phyloP scores from a whole-genome alignment of 2,113 vertebrate species.

The Gavia stellata region DNA sequence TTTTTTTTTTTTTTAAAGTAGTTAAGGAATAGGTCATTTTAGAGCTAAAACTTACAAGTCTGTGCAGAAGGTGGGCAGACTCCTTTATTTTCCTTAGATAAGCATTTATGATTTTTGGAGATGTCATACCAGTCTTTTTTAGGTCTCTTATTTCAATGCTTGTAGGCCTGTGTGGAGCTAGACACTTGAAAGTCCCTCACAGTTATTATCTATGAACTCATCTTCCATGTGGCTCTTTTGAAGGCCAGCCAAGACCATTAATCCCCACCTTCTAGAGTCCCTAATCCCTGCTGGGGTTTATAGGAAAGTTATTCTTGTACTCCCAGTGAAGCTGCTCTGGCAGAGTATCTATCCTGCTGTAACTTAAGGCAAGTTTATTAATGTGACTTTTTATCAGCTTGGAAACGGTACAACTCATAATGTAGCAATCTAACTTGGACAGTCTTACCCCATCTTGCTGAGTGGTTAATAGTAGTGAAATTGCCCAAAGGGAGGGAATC shows the following conservation, averaged over 20 bases:
- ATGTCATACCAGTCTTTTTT: neutral
- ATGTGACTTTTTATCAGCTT: conserved; percentile 29
- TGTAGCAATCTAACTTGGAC: neutral
- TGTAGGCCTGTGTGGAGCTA: neutral
- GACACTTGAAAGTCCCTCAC: neutral
- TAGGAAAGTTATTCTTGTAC: conserved; percentile 47
- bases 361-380: conserved; percentile 33
- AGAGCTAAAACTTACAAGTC: neutral
- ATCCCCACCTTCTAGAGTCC: conserved; percentile 53
- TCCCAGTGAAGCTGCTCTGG: conserved; percentile 5
- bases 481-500: neutral
- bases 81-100: neutral
- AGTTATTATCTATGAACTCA: conserved; percentile 59
- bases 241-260: conserved; percentile 43
- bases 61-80: neutral
- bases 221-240: conserved; percentile 47
- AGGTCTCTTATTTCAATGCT: neutral
- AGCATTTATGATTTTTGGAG: neutral
- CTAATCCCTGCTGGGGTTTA: conserved; percentile 51
- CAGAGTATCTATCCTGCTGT: neutral
- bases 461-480: neutral
- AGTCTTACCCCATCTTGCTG: neutral
- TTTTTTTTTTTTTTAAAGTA: accelerated
- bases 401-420: neutral
- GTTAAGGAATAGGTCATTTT: neutral